Conservation (phyloP, 1,140 invertebrate genomes). For the Acromyrmex charruanus region DNA sequence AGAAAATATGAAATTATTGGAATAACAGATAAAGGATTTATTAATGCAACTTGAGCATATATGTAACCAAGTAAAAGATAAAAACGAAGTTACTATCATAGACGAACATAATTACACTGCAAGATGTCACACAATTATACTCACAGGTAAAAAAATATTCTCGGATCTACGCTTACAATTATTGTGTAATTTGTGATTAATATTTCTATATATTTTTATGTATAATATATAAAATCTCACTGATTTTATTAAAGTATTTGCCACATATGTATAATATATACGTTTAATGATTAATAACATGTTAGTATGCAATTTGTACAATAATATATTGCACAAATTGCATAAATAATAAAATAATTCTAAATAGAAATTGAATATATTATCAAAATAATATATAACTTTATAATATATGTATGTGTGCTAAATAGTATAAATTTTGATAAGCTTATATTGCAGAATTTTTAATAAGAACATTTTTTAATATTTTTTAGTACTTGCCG, state of each 20-base stretch:
- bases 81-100: constrained; percentile 37
- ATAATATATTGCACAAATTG: too few relatives aligned
- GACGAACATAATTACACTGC: neutral
- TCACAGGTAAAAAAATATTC: constrained; percentile 26
- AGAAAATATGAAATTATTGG: neutral
- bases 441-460: neutral
- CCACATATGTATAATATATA: too few relatives aligned
- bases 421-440: neutral
- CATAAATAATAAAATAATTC: too few relatives aligned
- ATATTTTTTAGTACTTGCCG: neutral
- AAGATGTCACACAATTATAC: neutral
- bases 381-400: too few relatives aligned
- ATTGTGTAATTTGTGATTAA: too few relatives aligned
- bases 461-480: neutral
- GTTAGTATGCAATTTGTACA: too few relatives aligned
- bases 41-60: neutral
- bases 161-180: neutral
- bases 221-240: too few relatives aligned
- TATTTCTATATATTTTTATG: too few relatives aligned
- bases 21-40: constrained; percentile 14
- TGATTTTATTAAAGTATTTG: too few relatives aligned
- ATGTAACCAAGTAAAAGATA: constrained; percentile 14
- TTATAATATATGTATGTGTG: too few relatives aligned
- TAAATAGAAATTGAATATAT: too few relatives aligned
- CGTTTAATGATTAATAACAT: too few relatives aligned